Base-by-base conservation (phyloP, 2,888 invertebrate genomes). In the Drosophila demipolita region DNA sequence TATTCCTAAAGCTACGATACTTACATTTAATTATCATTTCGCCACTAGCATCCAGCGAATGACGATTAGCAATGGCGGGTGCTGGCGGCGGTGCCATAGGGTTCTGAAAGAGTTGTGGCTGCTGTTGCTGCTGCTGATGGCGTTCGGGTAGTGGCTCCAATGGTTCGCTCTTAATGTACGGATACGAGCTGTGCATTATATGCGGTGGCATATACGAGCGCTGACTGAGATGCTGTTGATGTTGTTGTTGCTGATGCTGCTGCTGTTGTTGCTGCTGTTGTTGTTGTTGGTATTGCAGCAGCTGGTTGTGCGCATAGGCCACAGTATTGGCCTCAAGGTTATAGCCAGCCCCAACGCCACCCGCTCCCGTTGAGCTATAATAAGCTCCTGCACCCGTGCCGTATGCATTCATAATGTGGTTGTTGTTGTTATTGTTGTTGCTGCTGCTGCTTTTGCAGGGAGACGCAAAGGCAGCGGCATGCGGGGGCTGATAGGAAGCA, bases 131-230 rank as follows among this genome's bases (percentile, higher is more conserved):
- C 29, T 73, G 78, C 7, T 73, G 75, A 6, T 77, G 75, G 66
- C 35, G 76, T 12, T 75, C 74, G 55, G 76, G 78, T 42, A 73
- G 29, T 50, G 73, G 74, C 57, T 92, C 91, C 71, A 90, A 62
- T 55, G 91, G 86, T 52, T 91, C 90, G 72, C 89, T 87, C 69
- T 91, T 91, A 33, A 91, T 92, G 63, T 87, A 89, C 17, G 90
- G 83, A 88, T 89, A 87, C 40, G 73, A 72, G 55, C 73, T 59
- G 40, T 80, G 69, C 83, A 83, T 88, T 61, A 88, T 54, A 29
- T 84, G 83, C 36, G 79, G 88, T 32, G 76, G 50, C 80, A 89
- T 75, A 74, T 89, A 85, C 29, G 85, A 73, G 9, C 89, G 76
- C 42, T 86, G 82, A 32, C 68, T 70, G 50, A 81, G 76, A 52